Percentiles rank a stretch among this genome's conserved stretches.
phyloP scores from a whole-genome alignment of 2,113 vertebrate genomes.

The Aldabrachelys gigantea region DNA sequence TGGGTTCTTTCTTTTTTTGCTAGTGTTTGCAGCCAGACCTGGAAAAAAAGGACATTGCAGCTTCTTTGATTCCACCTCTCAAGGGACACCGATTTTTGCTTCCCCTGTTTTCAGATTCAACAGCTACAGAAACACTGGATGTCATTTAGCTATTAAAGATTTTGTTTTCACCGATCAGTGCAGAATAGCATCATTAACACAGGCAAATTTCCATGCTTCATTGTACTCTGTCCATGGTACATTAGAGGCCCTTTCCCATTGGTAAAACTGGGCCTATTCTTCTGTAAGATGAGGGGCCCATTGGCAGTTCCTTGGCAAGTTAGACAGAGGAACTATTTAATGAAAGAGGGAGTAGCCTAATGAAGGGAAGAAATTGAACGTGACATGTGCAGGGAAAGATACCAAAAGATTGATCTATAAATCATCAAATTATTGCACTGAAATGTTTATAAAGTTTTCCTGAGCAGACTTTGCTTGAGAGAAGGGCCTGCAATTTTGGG shows the following conservation, averaged over 20 bases:
- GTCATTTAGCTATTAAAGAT: constrained; percentile 77
- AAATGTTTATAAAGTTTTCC: neutral
- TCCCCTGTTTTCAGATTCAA: constrained; percentile 40
- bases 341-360: constrained; percentile 77
- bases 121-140: constrained; percentile 27
- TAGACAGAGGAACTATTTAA: constrained; percentile 87
- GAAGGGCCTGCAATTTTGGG: neutral
- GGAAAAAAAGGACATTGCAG: neutral
- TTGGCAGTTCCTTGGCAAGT: constrained; percentile 88
- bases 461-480: neutral
- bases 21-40: neutral
- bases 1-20: neutral
- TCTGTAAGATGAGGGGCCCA: constrained; percentile 79
- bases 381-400: constrained; percentile 59
- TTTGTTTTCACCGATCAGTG: constrained; percentile 81
- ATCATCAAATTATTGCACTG: constrained; percentile 8
- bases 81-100: neutral
- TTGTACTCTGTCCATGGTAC: constrained; percentile 82
- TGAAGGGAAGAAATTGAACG: constrained; percentile 60
- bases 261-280: constrained; percentile 82
- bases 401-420: constrained; percentile 44
- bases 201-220: constrained; percentile 82
- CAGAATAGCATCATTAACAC: constrained; percentile 86
- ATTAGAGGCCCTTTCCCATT: constrained; percentile 82
- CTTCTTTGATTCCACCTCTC: neutral